Evolutionary conservation across 2,888 invertebrate species (phyloP).

Genomic region (Lucinisca nassula): DNA sequence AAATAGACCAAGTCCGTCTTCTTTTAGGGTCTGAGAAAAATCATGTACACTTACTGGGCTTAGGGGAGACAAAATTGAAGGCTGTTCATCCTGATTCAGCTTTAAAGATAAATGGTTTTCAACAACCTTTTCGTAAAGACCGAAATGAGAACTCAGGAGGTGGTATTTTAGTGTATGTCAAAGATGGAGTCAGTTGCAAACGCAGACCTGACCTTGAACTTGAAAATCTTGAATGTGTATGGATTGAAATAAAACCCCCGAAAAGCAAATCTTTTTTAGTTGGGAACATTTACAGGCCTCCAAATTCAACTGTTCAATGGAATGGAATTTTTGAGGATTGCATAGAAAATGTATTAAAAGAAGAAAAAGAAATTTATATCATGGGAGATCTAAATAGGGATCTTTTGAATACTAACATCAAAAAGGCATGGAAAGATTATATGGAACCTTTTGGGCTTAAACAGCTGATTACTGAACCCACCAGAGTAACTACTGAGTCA

Average conservation of each 20-base stretch:
- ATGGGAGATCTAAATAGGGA: background rate
- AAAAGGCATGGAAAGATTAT: background rate
- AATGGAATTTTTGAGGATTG: background rate
- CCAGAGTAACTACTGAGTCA: background rate
- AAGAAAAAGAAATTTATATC: background rate
- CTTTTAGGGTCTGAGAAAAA: background rate
- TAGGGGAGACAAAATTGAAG: background rate
- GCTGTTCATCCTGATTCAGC: background rate
- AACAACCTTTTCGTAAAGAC: background rate
- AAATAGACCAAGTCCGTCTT: background rate
- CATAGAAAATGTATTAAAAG: background rate
- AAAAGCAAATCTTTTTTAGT: background rate
- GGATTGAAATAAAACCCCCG: background rate
- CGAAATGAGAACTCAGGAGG: background rate
- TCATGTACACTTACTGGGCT: background rate
- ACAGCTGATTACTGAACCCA: background rate
- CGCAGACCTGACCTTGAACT: background rate
- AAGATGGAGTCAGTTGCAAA: background rate
- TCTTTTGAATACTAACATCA: background rate
- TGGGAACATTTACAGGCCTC: background rate
- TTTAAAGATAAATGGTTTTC: background rate
- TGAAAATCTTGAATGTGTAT: background rate
- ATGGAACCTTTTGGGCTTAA: background rate
- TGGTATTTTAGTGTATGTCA: background rate
- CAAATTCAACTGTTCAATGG: background rate